A percentile compares a stretch with the other conserved stretches of the same genome.
phyloP scores from a whole-genome alignment of 2,113 vertebrate genomes.

The Nannobrachium achirus region DNA sequence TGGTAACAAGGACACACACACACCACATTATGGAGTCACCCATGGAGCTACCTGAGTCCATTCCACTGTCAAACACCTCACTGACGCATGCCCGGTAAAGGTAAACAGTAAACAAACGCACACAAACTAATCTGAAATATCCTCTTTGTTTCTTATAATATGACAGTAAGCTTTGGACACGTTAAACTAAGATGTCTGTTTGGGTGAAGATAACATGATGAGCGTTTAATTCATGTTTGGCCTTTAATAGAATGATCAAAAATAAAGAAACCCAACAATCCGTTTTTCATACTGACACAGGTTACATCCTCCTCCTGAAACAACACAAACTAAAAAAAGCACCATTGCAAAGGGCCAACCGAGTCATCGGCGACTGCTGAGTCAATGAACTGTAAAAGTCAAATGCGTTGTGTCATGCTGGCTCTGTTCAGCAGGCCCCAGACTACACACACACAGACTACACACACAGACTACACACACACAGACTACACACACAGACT shows the following conservation, averaged over 20 bases:
- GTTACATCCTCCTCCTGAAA: neutral
- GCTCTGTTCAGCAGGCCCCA: neutral
- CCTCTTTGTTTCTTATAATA: neutral
- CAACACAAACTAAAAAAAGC: slow-evolving; percentile 8
- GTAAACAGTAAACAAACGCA: slow-evolving; percentile 2
- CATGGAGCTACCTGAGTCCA: slow-evolving; percentile 28
- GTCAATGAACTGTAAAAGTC: slow-evolving; percentile 27
- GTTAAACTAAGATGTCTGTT: too few species aligned
- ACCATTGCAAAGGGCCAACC: slow-evolving; percentile 21
- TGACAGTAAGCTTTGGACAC: neutral
- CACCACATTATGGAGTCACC: slow-evolving; percentile 23
- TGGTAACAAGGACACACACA: slow-evolving; percentile 24
- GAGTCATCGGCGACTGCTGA: slow-evolving; percentile 17
- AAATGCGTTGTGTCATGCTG: neutral
- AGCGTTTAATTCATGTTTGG: too few species aligned
- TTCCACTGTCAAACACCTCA: slow-evolving; percentile 8
- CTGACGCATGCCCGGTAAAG: neutral
- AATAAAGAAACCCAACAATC: neutral
- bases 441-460: too few species aligned
- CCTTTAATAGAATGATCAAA: neutral
- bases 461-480: too few species aligned
- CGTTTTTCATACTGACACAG: neutral
- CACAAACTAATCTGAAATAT: neutral
- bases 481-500: too few species aligned
- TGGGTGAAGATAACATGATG: neutral